These are phyloP conservation scores for Linepithema humile DNA, from an alignment of 1,140 invertebrate species.

Conservation along the genomic window DNA sequence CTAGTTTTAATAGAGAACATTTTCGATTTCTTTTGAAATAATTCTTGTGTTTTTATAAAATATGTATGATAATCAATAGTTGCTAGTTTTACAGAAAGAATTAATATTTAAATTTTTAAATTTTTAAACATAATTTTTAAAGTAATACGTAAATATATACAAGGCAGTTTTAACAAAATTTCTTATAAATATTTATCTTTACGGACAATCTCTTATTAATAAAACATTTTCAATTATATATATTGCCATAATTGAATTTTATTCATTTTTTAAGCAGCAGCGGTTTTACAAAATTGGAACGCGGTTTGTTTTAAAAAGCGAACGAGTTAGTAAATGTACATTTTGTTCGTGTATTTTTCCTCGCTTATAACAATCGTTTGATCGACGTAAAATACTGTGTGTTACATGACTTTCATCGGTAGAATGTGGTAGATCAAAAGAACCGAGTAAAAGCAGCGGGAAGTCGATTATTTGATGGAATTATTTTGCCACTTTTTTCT, in stretches of 20 bases:
- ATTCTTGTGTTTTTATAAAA: neutral
- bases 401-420: slow-evolving; percentile 29
- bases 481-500: neutral
- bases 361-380: slow-evolving; percentile 31
- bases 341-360: slow-evolving; percentile 7
- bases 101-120: neutral
- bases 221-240: neutral
- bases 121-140: neutral
- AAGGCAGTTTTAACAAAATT: neutral
- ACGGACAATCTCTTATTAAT: neutral
- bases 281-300: neutral
- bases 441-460: neutral
- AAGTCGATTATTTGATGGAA: slow-evolving; percentile 4
- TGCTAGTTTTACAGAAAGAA: neutral
- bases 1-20: neutral
- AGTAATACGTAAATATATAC: neutral
- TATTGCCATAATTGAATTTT: too few relatives aligned
- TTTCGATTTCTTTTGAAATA: slow-evolving; percentile 1
- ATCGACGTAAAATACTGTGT: neutral
- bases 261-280: neutral
- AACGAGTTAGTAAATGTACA: neutral
- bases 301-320: slow-evolving; percentile 25
- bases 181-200: neutral
- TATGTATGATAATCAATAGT: neutral
- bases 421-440: slow-evolving; percentile 27